phyloP scores from a whole-genome alignment of 2,888 invertebrate species.

The Acrocyrtus sp. region DNA sequence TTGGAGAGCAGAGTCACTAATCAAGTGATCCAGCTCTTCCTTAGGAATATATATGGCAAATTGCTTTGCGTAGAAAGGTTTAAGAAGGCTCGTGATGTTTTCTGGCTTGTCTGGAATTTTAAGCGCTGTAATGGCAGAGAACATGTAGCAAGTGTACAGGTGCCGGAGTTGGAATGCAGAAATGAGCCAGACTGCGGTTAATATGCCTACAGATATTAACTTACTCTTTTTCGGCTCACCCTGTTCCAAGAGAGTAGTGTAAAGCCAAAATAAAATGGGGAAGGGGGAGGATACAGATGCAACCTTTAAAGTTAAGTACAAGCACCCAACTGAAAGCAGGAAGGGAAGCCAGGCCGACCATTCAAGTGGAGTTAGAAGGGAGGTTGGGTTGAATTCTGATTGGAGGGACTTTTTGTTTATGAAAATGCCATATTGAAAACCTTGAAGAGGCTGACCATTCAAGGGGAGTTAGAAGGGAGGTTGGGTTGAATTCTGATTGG shows the following conservation, averaged over 20 bases:
- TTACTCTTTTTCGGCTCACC: too few relatives aligned
- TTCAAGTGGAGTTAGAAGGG: constrained; percentile 9
- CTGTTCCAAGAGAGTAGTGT: constrained; percentile 11
- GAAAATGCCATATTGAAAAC: constrained; percentile 17
- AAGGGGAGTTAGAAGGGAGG: constrained; percentile 13
- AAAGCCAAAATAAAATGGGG: constrained; percentile 13
- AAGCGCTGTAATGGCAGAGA: constrained; percentile 6
- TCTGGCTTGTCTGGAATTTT: constrained; percentile 1
- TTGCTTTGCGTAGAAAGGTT: neutral
- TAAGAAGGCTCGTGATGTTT: neutral
- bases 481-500: constrained; percentile 27
- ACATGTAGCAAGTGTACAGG: constrained; percentile 11
- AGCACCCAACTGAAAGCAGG: neutral
- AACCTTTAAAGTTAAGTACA: neutral
- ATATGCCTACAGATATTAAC: too few relatives aligned
- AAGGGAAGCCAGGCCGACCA: neutral
- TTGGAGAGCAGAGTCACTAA: too few relatives aligned
- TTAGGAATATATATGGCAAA: neutral
- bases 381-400: constrained; percentile 22
- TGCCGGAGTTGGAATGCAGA: constrained; percentile 1
- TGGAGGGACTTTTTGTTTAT: constrained; percentile 19
- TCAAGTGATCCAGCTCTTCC: neutral
- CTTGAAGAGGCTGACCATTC: constrained; percentile 32
- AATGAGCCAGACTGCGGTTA: constrained; percentile 6
- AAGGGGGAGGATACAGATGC: neutral